Percentiles rank a stretch among this genome's conserved stretches.
Evolutionary conservation across 64 coral and sea anemone genomes (phyloP).

Genomic region (Catalaphyllia jardinei): DNA sequence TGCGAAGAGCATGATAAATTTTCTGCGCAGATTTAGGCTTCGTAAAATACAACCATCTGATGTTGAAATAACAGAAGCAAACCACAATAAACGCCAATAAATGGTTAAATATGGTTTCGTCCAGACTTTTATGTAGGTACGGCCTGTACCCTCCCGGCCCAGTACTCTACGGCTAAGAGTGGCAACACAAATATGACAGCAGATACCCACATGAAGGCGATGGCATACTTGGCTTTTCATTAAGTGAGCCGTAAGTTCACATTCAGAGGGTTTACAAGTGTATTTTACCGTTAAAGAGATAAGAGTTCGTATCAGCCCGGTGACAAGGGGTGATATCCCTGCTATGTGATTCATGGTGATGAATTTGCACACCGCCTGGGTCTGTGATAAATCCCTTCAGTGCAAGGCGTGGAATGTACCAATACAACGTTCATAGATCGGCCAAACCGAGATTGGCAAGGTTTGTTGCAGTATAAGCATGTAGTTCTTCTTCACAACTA

Average conservation of each 20-base stretch:
- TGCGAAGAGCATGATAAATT: neutral
- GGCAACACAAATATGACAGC: conserved; percentile 41
- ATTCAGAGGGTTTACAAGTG: conserved; percentile 46
- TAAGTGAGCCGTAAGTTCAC: conserved; percentile 16
- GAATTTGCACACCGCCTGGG: conserved; percentile 44
- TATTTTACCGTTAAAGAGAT: conserved; percentile 65
- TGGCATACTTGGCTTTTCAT: conserved; percentile 44
- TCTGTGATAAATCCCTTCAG: conserved; percentile 8
- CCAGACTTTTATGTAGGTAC: conserved; percentile 16
- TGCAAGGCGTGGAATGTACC: conserved; percentile 49
- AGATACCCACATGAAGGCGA: conserved; percentile 48
- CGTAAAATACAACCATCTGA: conserved; percentile 18
- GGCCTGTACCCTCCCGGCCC: neutral
- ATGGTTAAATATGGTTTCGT: neutral
- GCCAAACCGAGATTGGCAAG: conserved; percentile 58
- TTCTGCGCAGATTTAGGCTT: conserved; percentile 1
- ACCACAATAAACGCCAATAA: conserved; percentile 17
- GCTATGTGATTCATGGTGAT: conserved; percentile 60
- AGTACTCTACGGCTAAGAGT: conserved; percentile 36
- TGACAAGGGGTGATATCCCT: conserved; percentile 60
- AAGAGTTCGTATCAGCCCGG: conserved; percentile 46
- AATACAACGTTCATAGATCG: conserved; percentile 41
- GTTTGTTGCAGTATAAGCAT: conserved; percentile 61
- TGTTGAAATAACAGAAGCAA: conserved; percentile 39
- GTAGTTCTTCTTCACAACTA: conserved; percentile 51